Conservation (phyloP, 2,797 vertebrate genomes). For the Gila robusta region DNA sequence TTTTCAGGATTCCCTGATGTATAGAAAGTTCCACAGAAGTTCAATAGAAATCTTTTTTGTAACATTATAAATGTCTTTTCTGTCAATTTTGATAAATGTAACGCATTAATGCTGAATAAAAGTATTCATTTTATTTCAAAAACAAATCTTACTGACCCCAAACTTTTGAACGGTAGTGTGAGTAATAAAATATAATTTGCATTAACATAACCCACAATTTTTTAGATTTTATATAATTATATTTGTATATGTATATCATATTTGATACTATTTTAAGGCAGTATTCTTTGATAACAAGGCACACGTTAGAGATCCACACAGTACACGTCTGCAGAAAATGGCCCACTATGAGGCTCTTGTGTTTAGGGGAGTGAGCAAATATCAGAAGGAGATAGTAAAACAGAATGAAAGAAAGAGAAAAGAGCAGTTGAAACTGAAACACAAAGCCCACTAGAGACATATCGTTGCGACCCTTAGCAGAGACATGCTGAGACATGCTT, state of each 20-base stretch:
- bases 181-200: neutral
- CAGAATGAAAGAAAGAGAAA: constrained; percentile 10
- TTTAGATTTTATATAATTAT: neutral
- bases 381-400: constrained; percentile 45
- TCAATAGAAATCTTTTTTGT: too few relatives aligned
- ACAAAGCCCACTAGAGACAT: constrained; percentile 41
- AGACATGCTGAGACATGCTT: constrained; percentile 53
- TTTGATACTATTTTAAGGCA: constrained; percentile 5
- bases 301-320: neutral
- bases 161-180: neutral
- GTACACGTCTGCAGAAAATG: neutral
- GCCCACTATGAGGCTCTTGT: neutral
- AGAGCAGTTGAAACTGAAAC: constrained; percentile 33
- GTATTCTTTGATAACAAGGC: neutral
- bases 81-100: neutral
- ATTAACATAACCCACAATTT: neutral
- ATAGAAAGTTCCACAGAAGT: too few relatives aligned
- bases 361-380: constrained; percentile 30
- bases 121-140: neutral
- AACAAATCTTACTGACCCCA: neutral
- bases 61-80: too few relatives aligned
- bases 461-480: constrained; percentile 42
- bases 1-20: neutral
- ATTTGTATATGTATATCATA: neutral
- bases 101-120: neutral